Base-by-base conservation (phyloP, 2,113 vertebrate genomes). In the Orycteropus afer region DNA sequence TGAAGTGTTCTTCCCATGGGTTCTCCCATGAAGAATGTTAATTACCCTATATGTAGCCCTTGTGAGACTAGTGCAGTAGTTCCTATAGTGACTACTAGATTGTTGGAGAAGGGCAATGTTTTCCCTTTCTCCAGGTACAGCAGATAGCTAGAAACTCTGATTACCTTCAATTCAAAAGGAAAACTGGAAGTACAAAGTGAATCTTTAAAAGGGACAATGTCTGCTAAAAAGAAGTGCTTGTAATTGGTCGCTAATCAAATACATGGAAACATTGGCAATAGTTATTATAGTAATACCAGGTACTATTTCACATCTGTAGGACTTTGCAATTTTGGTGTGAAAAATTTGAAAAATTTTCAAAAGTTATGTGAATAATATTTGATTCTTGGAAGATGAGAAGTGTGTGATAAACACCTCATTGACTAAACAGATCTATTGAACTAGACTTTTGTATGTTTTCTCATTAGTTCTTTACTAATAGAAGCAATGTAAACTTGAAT, bases 11-110 rank as follows among this genome's bases (percentile, higher is more conserved):
- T n/a, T n/a, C n/a, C n/a, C n/a, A 57, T 90, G 83, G 91, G 79
- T 95, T 96, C 81, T 97, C 82, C 89, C 86, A 84, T 92, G 73
- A 97, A 97, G 97, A 98, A 97, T 97, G 96, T 97, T 97, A 96
- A 97, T 97, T 79, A 93, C 85, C 71, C 95, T 91, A 22, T 93
- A 69, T 96, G 83, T 96, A 93, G 84, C 80, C 89, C 96, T 77
- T 91, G 80, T 97, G 86, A 98, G 86, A 69, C 78, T 95, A 71
- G 32, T 96, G 95, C 89, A 97, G 96, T 97, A 79, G 86, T 97
- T 97, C 95, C 90, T 94, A 74, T 86, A 97, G 96, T 94, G 97
- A 97, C 94, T 95, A 89, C 86, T 87, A 95, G 86, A 93, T 94
- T 95, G 95, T 97, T 85, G 90, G 93, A 97, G 96, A 97, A 97